A percentile compares a stretch with the other conserved stretches of the same genome.
phyloP scores from a whole-genome alignment of 2,888 invertebrate genomes.

The Philopedon plagiatum region DNA sequence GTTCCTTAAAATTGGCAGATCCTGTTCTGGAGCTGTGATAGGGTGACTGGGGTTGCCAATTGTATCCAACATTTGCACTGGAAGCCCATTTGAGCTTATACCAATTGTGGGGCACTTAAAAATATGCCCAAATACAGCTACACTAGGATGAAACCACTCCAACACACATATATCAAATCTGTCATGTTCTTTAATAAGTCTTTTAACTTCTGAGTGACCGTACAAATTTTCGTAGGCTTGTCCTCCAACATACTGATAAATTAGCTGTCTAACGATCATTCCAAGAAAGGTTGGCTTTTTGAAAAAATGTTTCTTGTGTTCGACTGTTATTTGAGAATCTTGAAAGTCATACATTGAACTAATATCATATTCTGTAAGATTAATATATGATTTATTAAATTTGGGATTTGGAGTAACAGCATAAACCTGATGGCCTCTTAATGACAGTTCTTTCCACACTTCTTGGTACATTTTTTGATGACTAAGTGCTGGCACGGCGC shows the following conservation, averaged over 20 bases:
- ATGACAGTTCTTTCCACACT: conserved; percentile 68
- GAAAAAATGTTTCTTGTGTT: conserved; percentile 29
- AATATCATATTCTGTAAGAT: conserved; percentile 66
- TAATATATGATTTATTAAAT: conserved; percentile 63
- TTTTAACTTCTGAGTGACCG: conserved; percentile 40
- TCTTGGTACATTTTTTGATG: conserved; percentile 70
- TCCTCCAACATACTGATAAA: conserved; percentile 25
- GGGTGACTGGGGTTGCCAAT: conserved; percentile 54
- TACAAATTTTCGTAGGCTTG: conserved; percentile 34
- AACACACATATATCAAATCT: conserved; percentile 59
- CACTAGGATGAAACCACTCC: conserved; percentile 57
- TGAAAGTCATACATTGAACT: conserved; percentile 34
- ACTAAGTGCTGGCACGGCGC: conserved; percentile 69
- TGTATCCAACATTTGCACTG: conserved; percentile 48
- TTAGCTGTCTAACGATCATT: conserved; percentile 23
- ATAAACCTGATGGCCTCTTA: conserved; percentile 70
- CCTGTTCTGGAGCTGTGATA: conserved; percentile 51
- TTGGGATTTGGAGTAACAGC: conserved; percentile 68
- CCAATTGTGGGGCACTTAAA: conserved; percentile 61
- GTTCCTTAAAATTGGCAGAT: conserved; percentile 48
- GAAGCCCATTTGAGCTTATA: conserved; percentile 55
- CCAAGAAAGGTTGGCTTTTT: conserved; percentile 37
- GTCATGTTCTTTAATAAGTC: conserved; percentile 43
- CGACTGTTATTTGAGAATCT: conserved; percentile 1
- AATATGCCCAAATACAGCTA: conserved; percentile 57